These are phyloP conservation scores for Myiotriccus ornatus DNA, from an alignment of 2,797 vertebrate genomes.

Conservation along the genomic window DNA sequence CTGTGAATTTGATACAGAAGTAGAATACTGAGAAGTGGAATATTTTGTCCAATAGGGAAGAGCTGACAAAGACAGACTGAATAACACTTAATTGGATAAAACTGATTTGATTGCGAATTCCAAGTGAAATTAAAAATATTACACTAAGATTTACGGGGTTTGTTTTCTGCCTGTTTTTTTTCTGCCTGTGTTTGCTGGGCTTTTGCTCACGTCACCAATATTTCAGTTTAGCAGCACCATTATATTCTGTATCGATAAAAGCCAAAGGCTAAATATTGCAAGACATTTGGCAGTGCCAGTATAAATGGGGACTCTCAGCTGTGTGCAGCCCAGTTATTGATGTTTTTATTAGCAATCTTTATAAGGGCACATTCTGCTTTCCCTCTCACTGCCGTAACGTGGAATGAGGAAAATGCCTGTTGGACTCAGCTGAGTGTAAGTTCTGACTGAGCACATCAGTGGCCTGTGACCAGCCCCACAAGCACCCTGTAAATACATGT, in stretches of 20 bases:
- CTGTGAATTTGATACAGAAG: conserved; percentile 65
- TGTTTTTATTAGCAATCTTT: conserved; percentile 27
- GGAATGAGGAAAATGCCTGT: not conserved
- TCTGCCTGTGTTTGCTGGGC: not conserved
- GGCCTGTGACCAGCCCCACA: not conserved
- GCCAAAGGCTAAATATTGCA: conserved; percentile 49
- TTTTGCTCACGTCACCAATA: conserved; percentile 1
- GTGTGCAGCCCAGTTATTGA: conserved; percentile 33
- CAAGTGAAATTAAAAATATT: conserved; percentile 59
- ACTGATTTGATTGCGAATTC: conserved; percentile 43
- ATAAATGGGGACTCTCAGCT: conserved; percentile 8
- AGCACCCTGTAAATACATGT: not conserved
- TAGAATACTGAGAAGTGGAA: conserved; percentile 59
- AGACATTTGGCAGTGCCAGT: conserved; percentile 22
- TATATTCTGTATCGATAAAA: conserved; percentile 61
- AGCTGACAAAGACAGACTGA: conserved; percentile 60
- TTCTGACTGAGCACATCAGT: not conserved
- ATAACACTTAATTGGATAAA: conserved; percentile 60
- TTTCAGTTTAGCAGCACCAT: conserved; percentile 28
- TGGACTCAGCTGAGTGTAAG: not conserved
- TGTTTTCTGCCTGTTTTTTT: not conserved
- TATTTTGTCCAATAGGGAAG: conserved; percentile 60
- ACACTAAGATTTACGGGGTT: conserved; percentile 1
- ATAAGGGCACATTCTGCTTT: not conserved
- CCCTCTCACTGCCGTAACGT: not conserved